phyloP scores from a whole-genome alignment of 2,797 vertebrate species.

The Peromyscus attwateri region DNA sequence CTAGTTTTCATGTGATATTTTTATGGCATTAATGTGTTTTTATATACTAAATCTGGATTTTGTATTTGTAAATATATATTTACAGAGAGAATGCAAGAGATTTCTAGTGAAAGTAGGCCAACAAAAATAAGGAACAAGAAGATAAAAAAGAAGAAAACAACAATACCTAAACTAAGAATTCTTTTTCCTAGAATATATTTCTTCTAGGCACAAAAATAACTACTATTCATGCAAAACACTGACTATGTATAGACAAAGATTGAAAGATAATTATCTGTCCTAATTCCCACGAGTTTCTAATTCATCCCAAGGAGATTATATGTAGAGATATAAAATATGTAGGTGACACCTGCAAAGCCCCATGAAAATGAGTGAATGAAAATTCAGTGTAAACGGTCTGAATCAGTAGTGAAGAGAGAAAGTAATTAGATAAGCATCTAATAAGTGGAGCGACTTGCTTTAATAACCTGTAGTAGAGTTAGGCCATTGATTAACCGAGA shows the following conservation, averaged over 20 bases:
- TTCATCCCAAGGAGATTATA: slow-evolving; percentile 67
- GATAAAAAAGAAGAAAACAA: background rate
- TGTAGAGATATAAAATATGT: slow-evolving; percentile 56
- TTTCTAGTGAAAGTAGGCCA: background rate
- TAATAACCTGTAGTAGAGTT: background rate
- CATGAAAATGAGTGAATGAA: slow-evolving; percentile 57
- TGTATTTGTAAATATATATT: background rate
- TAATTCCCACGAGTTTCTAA: slow-evolving; percentile 71
- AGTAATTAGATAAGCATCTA: slow-evolving; percentile 19
- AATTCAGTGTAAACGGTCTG: slow-evolving; percentile 44
- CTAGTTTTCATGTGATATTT: background rate
- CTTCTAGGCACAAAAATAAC: slow-evolving; percentile 55
- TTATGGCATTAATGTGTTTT: background rate
- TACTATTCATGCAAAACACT: slow-evolving; percentile 36
- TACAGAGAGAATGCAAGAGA: background rate
- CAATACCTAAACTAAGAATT: background rate
- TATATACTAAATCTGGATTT: background rate
- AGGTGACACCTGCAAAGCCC: slow-evolving; percentile 45
- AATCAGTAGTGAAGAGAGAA: background rate
- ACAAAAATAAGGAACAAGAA: background rate
- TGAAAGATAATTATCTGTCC: slow-evolving; percentile 44
- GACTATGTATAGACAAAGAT: slow-evolving; percentile 57
- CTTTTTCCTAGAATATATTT: slow-evolving; percentile 28
- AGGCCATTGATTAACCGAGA: background rate
- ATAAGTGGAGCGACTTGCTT: slow-evolving; percentile 9